Conservation (phyloP, 30 jellyfish, hydroid and myxozoan species). For the Hydractinia symbiolongicarpus region DNA sequence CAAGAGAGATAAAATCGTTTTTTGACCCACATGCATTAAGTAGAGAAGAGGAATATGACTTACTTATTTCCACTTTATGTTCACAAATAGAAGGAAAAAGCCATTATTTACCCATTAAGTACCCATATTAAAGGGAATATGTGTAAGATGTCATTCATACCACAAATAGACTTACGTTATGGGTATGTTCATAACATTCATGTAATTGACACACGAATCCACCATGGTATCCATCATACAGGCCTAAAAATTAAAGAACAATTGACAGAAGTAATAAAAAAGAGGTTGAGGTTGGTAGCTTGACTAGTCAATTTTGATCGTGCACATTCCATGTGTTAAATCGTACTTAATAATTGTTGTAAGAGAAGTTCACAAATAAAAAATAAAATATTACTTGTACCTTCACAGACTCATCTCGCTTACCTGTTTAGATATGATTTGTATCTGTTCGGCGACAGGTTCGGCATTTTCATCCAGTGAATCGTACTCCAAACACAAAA, state of each 20-base stretch:
- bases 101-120: too few relatives aligned
- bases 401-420: background rate
- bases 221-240: constrained; percentile 99
- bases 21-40: too few relatives aligned
- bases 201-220: constrained; percentile 83
- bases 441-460: constrained; percentile 70
- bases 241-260: constrained; percentile 38
- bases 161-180: constrained; percentile 54
- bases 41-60: too few relatives aligned
- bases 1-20: too few relatives aligned
- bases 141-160: background rate
- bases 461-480: constrained; percentile 43
- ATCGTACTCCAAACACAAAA: constrained; percentile 88
- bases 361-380: too few relatives aligned
- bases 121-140: too few relatives aligned
- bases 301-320: too few relatives aligned
- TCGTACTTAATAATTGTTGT: too few relatives aligned
- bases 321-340: too few relatives aligned
- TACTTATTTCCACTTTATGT: too few relatives aligned
- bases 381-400: background rate
- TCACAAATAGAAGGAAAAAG: too few relatives aligned
- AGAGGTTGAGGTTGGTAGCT: background rate
- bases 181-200: constrained; percentile 82
- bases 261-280: background rate
- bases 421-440: constrained; percentile 89